Evolutionary conservation across 1,140 invertebrate genomes (phyloP), one percentile per base, ranked within the genome.

Genomic region (Hylyphantes graminicola): DNA sequence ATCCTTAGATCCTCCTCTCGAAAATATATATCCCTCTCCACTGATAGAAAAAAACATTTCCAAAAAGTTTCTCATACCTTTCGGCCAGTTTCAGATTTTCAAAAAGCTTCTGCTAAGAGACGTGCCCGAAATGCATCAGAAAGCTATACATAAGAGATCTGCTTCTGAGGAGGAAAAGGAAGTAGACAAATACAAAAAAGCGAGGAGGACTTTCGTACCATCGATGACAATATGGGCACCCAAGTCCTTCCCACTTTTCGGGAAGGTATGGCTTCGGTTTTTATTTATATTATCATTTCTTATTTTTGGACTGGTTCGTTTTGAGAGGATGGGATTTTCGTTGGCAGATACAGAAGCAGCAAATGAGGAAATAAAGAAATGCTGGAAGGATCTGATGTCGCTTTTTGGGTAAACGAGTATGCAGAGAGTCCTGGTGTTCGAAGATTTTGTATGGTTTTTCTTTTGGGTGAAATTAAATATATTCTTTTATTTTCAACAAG

Each of bases 121-220:
- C 74, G 74, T 76, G 74, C 57, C 59, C 59, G 59, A 76, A 76
- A 76, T 76, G 55, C 74, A 76, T 76, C 74, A 63, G 74, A 54
- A 76, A 76, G 72, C 72, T 74, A 74, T 74, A 74, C 72, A 55
- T 21, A 73, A 54, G 70, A 61, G 55, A 51, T 48, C 48, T 76
- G 59, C n/a, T 61, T 76, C 21, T 11, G 53, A 8, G 51, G 9
- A 9, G 19, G 21, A 7, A 48, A 21, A 74, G 48, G 15, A 48
- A 63, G 57, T 7, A 76, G 21, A 74, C 17, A 57, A 70, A 59
- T 59, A 35, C 48, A 50, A 12, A 74, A n/a, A 57, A 57, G 57
- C 15, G 53, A 74, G 57, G 12, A 55, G 59, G 59, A 35, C 59
- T 53, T 76, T 51, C 53, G 35, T 35, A 57, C 72, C 51, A 74